phyloP scores from a whole-genome alignment of 1,140 invertebrate genomes.

The Pygmarrhopalites habei region DNA sequence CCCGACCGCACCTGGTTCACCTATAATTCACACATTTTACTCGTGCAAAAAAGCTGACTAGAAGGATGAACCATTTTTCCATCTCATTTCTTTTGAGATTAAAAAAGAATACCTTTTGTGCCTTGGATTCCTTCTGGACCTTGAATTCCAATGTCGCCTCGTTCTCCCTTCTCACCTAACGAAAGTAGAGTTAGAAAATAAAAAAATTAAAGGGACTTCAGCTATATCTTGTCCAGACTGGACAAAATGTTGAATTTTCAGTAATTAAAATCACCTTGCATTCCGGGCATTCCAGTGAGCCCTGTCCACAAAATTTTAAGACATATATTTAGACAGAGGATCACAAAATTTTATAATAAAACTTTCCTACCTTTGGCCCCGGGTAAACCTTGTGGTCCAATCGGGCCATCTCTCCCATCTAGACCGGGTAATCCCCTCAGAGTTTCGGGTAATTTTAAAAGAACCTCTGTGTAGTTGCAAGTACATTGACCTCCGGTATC shows the following conservation, averaged over 20 bases:
- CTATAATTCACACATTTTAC: neutral
- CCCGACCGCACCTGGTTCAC: too few relatives aligned
- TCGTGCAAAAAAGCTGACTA: too few relatives aligned
- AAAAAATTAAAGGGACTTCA: too few relatives aligned
- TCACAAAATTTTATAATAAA: neutral
- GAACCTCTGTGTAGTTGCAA: slow-evolving; percentile 36
- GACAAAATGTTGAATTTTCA: slow-evolving; percentile 18
- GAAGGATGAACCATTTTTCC: too few relatives aligned
- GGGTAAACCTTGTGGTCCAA: slow-evolving; percentile 14
- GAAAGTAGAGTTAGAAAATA: too few relatives aligned
- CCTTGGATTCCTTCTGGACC: slow-evolving; percentile 36
- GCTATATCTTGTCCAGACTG: slow-evolving; percentile 25
- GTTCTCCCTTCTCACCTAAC: slow-evolving; percentile 37
- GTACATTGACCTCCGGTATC: slow-evolving; percentile 28
- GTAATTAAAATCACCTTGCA: neutral
- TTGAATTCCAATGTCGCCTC: slow-evolving; percentile 32
- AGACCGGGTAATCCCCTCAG: slow-evolving; percentile 28
- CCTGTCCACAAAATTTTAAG: neutral
- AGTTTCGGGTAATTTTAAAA: slow-evolving; percentile 31
- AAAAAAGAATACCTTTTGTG: slow-evolving; percentile 30
- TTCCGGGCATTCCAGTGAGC: neutral
- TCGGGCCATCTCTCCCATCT: slow-evolving; percentile 24
- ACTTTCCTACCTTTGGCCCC: neutral
- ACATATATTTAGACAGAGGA: neutral
- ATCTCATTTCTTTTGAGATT: too few relatives aligned